Evolutionary conservation across 2,113 vertebrate genomes (phyloP).

Genomic region (Spea bombifrons): DNA sequence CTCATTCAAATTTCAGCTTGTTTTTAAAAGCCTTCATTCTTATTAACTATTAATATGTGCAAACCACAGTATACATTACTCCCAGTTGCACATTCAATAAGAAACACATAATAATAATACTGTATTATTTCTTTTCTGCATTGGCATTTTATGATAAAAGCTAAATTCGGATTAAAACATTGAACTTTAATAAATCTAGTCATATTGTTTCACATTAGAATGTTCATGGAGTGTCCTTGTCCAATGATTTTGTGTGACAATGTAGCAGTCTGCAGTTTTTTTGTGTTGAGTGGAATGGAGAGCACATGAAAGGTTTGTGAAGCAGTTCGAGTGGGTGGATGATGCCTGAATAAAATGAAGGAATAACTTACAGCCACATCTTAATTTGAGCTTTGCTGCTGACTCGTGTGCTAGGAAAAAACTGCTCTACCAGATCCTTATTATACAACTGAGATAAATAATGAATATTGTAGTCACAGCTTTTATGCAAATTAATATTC

Average conservation of each 20-base stretch:
- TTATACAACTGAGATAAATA: constrained; percentile 40
- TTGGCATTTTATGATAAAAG: too few species aligned
- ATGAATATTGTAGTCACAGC: constrained; percentile 38
- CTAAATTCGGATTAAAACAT: neutral
- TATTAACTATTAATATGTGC: too few species aligned
- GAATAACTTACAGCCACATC: constrained; percentile 35
- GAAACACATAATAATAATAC: too few species aligned
- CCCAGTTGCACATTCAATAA: too few species aligned
- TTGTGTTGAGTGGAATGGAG: constrained; percentile 23
- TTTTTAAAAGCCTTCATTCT: too few species aligned
- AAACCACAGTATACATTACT: too few species aligned
- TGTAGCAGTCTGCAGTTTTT: constrained; percentile 12
- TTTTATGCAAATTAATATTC: constrained; percentile 34
- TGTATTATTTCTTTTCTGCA: too few species aligned
- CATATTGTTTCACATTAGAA: constrained; percentile 5
- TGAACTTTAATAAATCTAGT: constrained; percentile 6
- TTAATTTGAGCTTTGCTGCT: constrained; percentile 42
- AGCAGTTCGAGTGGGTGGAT: constrained; percentile 36
- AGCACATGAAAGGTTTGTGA: constrained; percentile 39
- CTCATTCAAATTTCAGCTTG: too few species aligned
- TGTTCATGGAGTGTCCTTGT: constrained; percentile 6
- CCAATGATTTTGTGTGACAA: neutral
- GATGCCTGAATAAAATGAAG: constrained; percentile 40
- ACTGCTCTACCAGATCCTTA: constrained; percentile 20
- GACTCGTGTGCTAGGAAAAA: constrained; percentile 18